Base-by-base conservation (phyloP, 2,888 invertebrate genomes). In the Hypsopygia costalis region DNA sequence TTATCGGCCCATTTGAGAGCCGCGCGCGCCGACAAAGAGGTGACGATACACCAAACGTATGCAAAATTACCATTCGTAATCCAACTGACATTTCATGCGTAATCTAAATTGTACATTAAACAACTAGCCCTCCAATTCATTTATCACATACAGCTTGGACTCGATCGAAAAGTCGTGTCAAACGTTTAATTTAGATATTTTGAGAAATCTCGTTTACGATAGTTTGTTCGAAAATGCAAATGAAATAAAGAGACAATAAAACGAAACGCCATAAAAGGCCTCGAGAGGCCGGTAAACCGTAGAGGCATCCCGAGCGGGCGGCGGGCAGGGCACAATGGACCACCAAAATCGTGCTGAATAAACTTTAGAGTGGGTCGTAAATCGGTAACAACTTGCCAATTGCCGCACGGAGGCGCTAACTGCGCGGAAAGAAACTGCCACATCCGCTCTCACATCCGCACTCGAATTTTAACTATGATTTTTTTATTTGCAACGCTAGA, bases 371-470 rank as follows among this genome's bases (percentile, higher is more conserved):
- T 81, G 82, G 82, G 73, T 69, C 69, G 55, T 75, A 75, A 88
- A 87, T 81, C 81, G 81, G 82, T 82, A 81, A 85, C 80, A 78
- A 80, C 82, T 75, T 53, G 85, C 85, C 80, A 85, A 86, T 87
- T 79, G 82, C 78, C 75, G 70, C 81, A 81, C 86, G 76, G 86
- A 83, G 87, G 86, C 87, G 86, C 77, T 82, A 87, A 87, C 71
- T 60, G 70, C 69, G 58, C 61, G 59, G 62, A 63, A 69, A 68
- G 73, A 74, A 73, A 76, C 74, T 66, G 76, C 61, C 74, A 81
- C 69, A 81, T 85, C 86, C 86, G 83, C 71, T 69, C 70, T 88
- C 62, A 69, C 86, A 87, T 87, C 87, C 87, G 83, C 80, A 80
- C 81, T 82, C 82, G 79, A 86, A 85, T 75, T 63, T 55, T 61